These are phyloP conservation scores for Drosophila robusta DNA, from an alignment of 2,888 invertebrate species.

Conservation along the genomic window DNA sequence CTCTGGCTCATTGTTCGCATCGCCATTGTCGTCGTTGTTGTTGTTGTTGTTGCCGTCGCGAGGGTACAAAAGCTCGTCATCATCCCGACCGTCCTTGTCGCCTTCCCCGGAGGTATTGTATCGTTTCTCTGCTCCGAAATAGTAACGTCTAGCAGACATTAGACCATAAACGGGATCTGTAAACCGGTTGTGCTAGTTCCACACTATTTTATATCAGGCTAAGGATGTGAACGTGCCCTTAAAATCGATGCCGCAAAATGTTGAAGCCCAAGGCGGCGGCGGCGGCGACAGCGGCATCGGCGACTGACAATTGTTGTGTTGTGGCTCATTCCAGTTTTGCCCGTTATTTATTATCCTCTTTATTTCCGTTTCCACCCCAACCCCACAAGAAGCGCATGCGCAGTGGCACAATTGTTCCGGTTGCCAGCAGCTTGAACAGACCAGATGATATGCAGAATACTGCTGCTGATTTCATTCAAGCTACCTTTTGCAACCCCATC, in stretches of 20 bases:
- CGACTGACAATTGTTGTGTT: conserved; percentile 74
- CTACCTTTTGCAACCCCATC: conserved; percentile 19
- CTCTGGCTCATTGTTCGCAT: conserved; percentile 42
- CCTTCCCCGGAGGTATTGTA: conserved; percentile 52
- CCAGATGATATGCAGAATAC: conserved; percentile 3
- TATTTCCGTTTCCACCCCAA: conserved; percentile 63
- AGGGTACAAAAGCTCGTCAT: conserved; percentile 54
- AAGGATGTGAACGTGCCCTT: conserved; percentile 40
- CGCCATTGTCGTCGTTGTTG: conserved; percentile 33
- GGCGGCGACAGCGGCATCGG: conserved; percentile 26
- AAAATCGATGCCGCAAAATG: conserved; percentile 70
- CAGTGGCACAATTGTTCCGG: conserved; percentile 16
- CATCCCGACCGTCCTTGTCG: conserved; percentile 46
- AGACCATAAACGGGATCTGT: conserved; percentile 44
- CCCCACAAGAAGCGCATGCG: conserved; percentile 57
- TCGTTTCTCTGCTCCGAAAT: conserved; percentile 61
- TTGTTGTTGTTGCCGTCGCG: conserved; percentile 32
- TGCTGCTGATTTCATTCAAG: background rate
- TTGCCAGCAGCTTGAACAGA: background rate
- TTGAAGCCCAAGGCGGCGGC: conserved; percentile 32
- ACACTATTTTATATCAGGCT: conserved; percentile 10
- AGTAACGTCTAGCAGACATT: conserved; percentile 75
- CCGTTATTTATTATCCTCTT: conserved; percentile 77
- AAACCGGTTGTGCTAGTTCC: conserved; percentile 64
- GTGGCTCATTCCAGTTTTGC: conserved; percentile 79